Base-by-base conservation (phyloP, 2,113 vertebrate genomes). In the Ceratotherium simum region DNA sequence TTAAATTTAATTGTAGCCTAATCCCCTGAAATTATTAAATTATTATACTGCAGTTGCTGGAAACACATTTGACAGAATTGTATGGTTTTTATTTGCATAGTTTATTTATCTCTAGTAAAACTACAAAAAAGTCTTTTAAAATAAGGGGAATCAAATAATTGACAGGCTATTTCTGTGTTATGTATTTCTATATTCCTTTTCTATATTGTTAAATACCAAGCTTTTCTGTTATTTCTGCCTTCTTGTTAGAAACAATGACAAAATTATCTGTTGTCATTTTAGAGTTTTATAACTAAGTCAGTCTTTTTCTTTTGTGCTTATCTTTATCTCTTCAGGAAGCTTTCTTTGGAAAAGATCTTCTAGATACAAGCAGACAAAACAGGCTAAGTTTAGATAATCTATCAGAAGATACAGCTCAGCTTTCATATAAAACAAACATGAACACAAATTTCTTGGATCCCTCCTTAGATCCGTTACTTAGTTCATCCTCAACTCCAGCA, bases 321-420 rank as follows among this genome's bases (percentile, higher is more conserved):
- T 84, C 31, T 70, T 94, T 64, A 94, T 97, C 29, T 97, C n/a
- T n/a, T n/a, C n/a, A 99, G 99, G 99, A 99, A 67, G 99, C 99
- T 42, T 99, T 99, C 98, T 99, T 99, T 97, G 99, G 99, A 90
- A 99, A 99, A 96, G 99, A 99, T 87, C 99, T 99, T 69, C 98
- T 99, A 82, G 99, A 99, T 96, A 99, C 99, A 84, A 99, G 99
- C 91, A 99, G 99, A 72, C 99, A 99, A 90, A 99, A 78, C 90
- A 99, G 98, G 98, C 98, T 97, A 92, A 98, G 94, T 80, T 98
- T 98, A 23, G 99, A 99, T 90, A 98, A 99, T 58, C 98, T 99
- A 13, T 99, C 99, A 90, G 99, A 99, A 95, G 99, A 99, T 91
- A 98, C 99, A 14, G 95, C 99, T 98, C 98, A 98, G n/a, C 92